These are phyloP conservation scores for Ophiodon elongatus DNA, from an alignment of 2,113 vertebrate genomes.

Conservation along the genomic window DNA sequence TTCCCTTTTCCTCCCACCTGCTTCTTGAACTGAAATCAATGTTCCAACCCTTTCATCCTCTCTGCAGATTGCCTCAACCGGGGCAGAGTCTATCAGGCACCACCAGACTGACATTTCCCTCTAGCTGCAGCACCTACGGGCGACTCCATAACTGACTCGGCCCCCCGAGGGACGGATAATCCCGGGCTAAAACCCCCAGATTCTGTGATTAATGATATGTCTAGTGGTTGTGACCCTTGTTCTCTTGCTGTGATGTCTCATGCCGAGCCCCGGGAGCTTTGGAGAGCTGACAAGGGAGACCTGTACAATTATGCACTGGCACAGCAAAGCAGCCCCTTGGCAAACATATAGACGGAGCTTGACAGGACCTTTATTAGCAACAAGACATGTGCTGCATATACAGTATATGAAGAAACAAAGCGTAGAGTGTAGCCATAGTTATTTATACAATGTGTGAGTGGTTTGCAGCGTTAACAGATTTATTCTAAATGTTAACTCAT, in stretches of 20 bases:
- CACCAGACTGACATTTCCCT: conserved; percentile 71
- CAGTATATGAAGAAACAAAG: conserved; percentile 45
- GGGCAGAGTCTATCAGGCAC: conserved; percentile 69
- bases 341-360: conserved; percentile 57
- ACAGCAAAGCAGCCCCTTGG: conserved; percentile 68
- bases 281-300: conserved; percentile 64
- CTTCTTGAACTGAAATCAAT: conserved; percentile 77
- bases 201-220: conserved; percentile 80
- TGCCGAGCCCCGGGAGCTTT: conserved; percentile 61
- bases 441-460: conserved; percentile 6
- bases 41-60: conserved; percentile 72
- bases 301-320: conserved; percentile 74
- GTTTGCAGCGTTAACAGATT: background rate
- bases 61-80: conserved; percentile 65
- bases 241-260: conserved; percentile 70
- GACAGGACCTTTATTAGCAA: conserved; percentile 72
- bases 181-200: conserved; percentile 70
- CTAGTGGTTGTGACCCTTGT: conserved; percentile 72
- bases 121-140: conserved; percentile 58
- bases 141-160: conserved; percentile 59
- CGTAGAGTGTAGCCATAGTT: conserved; percentile 14
- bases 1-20: conserved; percentile 65
- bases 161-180: conserved; percentile 70
- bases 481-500: conserved; percentile 32
- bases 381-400: conserved; percentile 32